These are phyloP conservation scores for Hemiprocne comata DNA, from an alignment of 2,113 vertebrate species.

Conservation along the genomic window DNA sequence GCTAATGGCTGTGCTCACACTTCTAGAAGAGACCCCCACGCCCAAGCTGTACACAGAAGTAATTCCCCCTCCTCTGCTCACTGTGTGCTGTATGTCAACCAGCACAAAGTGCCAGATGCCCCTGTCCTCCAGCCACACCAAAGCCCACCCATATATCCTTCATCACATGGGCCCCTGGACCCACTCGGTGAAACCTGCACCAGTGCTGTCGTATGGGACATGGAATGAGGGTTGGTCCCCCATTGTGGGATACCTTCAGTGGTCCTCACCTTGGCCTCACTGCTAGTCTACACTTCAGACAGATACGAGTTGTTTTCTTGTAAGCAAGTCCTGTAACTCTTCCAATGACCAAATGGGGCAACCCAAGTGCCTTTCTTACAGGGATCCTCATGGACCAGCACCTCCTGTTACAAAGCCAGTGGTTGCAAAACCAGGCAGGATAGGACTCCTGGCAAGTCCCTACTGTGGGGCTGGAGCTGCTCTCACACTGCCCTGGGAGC, in stretches of 20 bases:
- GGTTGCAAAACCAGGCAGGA: neutral
- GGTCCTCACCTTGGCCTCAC: neutral
- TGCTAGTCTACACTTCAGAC: neutral
- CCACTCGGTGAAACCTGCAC: neutral
- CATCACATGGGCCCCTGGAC: rapidly evolving
- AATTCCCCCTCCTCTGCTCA: neutral
- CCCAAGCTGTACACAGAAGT: neutral
- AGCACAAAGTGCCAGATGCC: rapidly evolving
- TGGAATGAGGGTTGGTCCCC: rapidly evolving
- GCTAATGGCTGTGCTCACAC: rapidly evolving
- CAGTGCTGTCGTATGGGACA: neutral
- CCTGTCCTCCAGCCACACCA: rapidly evolving
- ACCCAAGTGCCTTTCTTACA: neutral
- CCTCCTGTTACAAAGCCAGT: neutral
- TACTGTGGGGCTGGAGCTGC: neutral
- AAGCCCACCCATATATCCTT: neutral
- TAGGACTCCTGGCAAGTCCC: rapidly evolving
- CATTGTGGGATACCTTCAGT: neutral
- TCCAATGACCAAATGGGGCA: neutral
- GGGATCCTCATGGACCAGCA: neutral
- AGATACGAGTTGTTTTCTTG: neutral
- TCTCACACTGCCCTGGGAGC: neutral
- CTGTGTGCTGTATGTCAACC: rapidly evolving
- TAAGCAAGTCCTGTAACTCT: neutral
- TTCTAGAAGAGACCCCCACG: neutral